A percentile compares a stretch with the other conserved stretches of the same genome.
phyloP scores from a whole-genome alignment of 2,888 invertebrate genomes.

The Andricus quercusramuli region DNA sequence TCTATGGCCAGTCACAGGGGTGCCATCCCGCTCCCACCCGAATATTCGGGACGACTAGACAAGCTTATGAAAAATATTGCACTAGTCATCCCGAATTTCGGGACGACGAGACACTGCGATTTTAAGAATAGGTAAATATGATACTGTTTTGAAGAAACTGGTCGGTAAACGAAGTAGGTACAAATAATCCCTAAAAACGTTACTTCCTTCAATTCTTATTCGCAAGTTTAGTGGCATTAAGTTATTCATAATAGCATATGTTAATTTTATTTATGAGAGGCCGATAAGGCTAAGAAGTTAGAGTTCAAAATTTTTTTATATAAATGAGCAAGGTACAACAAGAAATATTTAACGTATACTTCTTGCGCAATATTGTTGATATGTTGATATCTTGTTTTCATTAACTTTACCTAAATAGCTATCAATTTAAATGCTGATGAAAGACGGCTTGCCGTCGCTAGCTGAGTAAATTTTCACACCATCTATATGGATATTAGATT shows the following conservation, averaged over 20 bases:
- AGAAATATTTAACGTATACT: constrained; percentile 43
- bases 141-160: neutral
- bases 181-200: neutral
- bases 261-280: neutral
- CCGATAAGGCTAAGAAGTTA: neutral
- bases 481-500: constrained; percentile 66
- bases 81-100: too few relatives aligned
- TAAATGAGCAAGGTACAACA: constrained; percentile 18
- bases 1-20: too few relatives aligned
- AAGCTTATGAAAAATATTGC: too few relatives aligned
- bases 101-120: too few relatives aligned
- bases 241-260: neutral
- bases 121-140: too few relatives aligned
- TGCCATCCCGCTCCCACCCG: too few relatives aligned
- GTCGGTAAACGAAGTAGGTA: neutral
- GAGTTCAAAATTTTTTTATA: neutral
- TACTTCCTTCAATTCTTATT: neutral
- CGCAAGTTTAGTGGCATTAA: neutral
- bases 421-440: constrained; percentile 68
- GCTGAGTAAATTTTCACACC: constrained; percentile 63
- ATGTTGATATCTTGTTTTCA: constrained; percentile 53
- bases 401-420: constrained; percentile 60
- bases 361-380: constrained; percentile 37
- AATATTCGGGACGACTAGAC: too few relatives aligned
- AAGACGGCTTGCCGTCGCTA: constrained; percentile 56